phyloP scores from a whole-genome alignment of 2,888 invertebrate species.

The Folsomia manolachei region DNA sequence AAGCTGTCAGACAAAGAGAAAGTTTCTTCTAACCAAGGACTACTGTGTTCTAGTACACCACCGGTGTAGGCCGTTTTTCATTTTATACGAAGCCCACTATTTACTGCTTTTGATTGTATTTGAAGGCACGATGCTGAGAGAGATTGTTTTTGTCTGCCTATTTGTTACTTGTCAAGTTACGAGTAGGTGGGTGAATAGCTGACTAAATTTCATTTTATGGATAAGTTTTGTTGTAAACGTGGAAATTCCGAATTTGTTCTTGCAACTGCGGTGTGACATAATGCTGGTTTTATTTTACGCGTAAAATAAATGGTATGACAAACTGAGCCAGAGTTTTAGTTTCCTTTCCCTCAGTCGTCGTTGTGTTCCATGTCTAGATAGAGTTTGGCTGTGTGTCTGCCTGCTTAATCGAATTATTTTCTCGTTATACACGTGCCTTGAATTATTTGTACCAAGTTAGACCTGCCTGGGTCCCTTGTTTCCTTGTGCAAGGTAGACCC shows the following conservation, averaged over 20 bases:
- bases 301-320: not conserved
- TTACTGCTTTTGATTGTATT: no score
- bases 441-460: slow-evolving; percentile 16
- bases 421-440: slow-evolving; percentile 30
- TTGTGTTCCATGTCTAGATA: not conserved
- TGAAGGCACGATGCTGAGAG: no score
- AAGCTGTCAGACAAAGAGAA: no score
- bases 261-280: not conserved
- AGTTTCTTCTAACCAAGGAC: no score
- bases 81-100: no score
- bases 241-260: not conserved
- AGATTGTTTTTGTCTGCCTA: not conserved
- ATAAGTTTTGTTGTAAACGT: not conserved
- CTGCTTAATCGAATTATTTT: slow-evolving; percentile 33
- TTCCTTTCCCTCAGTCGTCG: not conserved
- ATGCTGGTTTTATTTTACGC: not conserved
- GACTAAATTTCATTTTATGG: not conserved
- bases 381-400: not conserved
- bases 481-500: not conserved
- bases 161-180: not conserved
- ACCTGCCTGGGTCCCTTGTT: not conserved
- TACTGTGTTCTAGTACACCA: no score
- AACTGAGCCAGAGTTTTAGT: not conserved
- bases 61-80: no score
- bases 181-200: not conserved